phyloP scores from a whole-genome alignment of 2,113 vertebrate species.

The Cephalopterus ornatus region DNA sequence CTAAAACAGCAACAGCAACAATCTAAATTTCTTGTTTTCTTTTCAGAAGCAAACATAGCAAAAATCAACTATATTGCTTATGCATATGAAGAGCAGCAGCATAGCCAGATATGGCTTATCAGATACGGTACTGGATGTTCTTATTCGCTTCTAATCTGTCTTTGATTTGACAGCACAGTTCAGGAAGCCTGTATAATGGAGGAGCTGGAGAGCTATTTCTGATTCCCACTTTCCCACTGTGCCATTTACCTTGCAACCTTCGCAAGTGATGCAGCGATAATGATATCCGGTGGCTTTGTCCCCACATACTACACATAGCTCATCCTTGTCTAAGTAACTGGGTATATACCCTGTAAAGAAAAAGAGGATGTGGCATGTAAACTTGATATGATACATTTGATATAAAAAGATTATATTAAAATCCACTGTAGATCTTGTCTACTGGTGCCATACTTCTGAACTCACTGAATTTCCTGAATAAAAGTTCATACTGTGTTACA shows the following conservation, averaged over 20 bases:
- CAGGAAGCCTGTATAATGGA: conserved; percentile 3
- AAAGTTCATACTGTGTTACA: not conserved
- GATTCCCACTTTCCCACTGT: not conserved
- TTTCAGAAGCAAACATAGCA: not conserved
- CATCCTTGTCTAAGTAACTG: conserved; percentile 99
- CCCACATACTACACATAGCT: conserved; percentile 96
- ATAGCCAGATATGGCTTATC: not conserved
- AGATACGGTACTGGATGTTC: not conserved
- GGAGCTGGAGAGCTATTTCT: conserved; percentile 8
- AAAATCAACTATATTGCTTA: conserved; percentile 7
- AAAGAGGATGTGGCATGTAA: conserved; percentile 26
- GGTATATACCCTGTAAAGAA: conserved; percentile 92
- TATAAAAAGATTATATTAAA: not conserved
- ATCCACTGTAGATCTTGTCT: not conserved
- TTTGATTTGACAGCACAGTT: not conserved
- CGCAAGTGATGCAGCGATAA: conserved; percentile 98
- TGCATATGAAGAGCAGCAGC: not conserved
- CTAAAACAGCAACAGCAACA: not conserved
- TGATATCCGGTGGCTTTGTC: conserved; percentile 99
- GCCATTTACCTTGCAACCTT: conserved; percentile 94
- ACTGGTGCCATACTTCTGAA: not conserved
- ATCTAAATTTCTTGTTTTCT: not conserved
- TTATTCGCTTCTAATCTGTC: conserved; percentile 2
- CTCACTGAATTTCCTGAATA: not conserved
- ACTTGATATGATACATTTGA: not conserved